A percentile compares a stretch with the other conserved stretches of the same genome.
Conservation (phyloP, 2,797 vertebrate species). For the Podarcis lilfordi region DNA sequence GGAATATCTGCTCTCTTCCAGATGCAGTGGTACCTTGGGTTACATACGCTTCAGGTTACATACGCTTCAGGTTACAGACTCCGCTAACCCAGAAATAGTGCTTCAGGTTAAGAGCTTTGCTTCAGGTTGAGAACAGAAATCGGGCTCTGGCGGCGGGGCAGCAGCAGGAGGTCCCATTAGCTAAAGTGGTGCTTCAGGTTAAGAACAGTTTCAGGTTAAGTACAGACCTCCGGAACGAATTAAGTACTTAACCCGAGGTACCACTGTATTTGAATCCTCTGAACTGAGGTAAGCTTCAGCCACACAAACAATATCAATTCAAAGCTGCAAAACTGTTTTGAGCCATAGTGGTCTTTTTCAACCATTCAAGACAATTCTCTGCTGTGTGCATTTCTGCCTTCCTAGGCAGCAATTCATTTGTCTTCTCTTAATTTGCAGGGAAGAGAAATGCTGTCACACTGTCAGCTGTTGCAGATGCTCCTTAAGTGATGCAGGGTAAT, state of each 20-base stretch:
- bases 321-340: neutral
- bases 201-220: too few species aligned
- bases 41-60: too few species aligned
- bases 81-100: too few species aligned
- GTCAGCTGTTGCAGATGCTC: neutral
- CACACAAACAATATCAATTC: neutral
- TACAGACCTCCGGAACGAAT: too few species aligned
- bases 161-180: too few species aligned
- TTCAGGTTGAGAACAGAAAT: too few species aligned
- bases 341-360: neutral
- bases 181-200: too few species aligned
- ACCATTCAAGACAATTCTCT: slow-evolving; percentile 3
- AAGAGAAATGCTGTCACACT: neutral
- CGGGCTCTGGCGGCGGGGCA: too few species aligned
- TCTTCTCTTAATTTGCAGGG: neutral
- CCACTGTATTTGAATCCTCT: neutral
- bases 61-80: too few species aligned
- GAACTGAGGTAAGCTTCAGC: neutral
- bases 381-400: slow-evolving; percentile 16
- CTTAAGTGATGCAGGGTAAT: neutral
- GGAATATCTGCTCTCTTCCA: neutral
- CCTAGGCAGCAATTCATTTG: neutral
- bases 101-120: too few species aligned
- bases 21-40: too few species aligned
- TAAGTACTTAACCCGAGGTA: too few species aligned